A percentile compares a stretch with the other conserved stretches of the same genome.
Evolutionary conservation across 2,797 vertebrate genomes (phyloP).

Genomic region (Craterocephalus amniculus): DNA sequence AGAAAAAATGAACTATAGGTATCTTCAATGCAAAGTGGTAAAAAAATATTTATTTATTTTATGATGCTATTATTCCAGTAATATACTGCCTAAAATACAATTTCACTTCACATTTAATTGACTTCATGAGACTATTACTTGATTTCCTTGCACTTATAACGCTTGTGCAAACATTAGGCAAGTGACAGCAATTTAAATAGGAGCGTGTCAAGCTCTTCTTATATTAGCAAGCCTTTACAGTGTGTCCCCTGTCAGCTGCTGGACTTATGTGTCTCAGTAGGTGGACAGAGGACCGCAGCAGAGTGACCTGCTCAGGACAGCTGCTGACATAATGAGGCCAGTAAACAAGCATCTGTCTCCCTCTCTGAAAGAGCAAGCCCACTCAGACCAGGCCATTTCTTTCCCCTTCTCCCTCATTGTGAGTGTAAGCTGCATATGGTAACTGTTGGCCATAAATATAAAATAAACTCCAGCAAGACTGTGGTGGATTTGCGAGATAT

Average conservation of each 20-base stretch:
- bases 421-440: conserved; percentile 48
- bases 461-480: conserved; percentile 12
- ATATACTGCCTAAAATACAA: not conserved
- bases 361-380: conserved; percentile 62
- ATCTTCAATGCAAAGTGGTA: not conserved
- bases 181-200: conserved; percentile 59
- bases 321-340: conserved; percentile 86
- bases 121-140: conserved; percentile 16
- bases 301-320: conserved; percentile 80
- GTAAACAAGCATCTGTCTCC: conserved; percentile 86
- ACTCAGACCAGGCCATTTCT: conserved; percentile 55
- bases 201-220: conserved; percentile 51
- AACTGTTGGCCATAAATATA: conserved; percentile 32
- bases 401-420: conserved; percentile 55
- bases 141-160: conserved; percentile 17
- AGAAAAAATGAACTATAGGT: not conserved
- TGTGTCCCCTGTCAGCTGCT: conserved; percentile 63
- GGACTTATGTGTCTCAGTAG: conserved; percentile 73
- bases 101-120: conserved; percentile 16
- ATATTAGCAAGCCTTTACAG: conserved; percentile 49
- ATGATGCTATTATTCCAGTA: not conserved
- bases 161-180: conserved; percentile 15
- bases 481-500: not conserved
- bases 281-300: conserved; percentile 77
- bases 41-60: not conserved